Conservation (phyloP, 1,140 invertebrate species). For the Archivesica marissinica region DNA sequence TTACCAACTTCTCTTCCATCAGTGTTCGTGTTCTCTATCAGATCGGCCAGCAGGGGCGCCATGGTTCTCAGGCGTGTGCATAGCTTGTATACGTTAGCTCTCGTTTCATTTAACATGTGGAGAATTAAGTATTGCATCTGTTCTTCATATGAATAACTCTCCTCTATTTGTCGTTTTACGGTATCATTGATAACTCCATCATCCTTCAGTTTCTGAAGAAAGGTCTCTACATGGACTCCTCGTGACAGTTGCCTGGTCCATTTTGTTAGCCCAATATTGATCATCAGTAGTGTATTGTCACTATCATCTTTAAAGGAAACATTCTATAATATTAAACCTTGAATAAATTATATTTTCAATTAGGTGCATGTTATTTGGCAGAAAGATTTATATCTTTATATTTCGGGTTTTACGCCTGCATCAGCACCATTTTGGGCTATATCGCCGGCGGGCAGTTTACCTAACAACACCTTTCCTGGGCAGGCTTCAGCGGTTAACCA, state of each 20-base stretch:
- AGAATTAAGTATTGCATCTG: constrained; percentile 25
- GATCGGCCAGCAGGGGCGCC: neutral
- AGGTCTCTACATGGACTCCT: neutral
- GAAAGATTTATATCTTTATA: too few relatives aligned
- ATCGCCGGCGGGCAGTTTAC: too few relatives aligned
- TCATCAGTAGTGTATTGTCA: neutral
- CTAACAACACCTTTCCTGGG: too few relatives aligned
- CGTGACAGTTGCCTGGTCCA: constrained; percentile 7
- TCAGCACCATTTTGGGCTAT: too few relatives aligned
- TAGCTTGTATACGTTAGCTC: neutral
- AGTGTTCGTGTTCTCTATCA: constrained; percentile 23
- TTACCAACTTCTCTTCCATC: constrained; percentile 31
- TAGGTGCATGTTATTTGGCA: neutral
- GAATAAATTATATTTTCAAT: neutral
- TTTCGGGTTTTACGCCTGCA: too few relatives aligned
- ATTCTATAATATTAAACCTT: neutral
- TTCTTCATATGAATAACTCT: neutral
- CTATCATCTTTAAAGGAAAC: neutral
- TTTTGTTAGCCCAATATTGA: constrained; percentile 18
- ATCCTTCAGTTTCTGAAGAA: constrained; percentile 13
- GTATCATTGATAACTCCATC: constrained; percentile 11
- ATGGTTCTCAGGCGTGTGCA: neutral
- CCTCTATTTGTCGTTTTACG: neutral
- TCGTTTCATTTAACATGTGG: neutral
- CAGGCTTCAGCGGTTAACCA: too few relatives aligned